Evolutionary conservation across 2,888 invertebrate genomes (phyloP), one percentile per base, ranked within the genome.

Genomic region (Steinernema carpocapsae): DNA sequence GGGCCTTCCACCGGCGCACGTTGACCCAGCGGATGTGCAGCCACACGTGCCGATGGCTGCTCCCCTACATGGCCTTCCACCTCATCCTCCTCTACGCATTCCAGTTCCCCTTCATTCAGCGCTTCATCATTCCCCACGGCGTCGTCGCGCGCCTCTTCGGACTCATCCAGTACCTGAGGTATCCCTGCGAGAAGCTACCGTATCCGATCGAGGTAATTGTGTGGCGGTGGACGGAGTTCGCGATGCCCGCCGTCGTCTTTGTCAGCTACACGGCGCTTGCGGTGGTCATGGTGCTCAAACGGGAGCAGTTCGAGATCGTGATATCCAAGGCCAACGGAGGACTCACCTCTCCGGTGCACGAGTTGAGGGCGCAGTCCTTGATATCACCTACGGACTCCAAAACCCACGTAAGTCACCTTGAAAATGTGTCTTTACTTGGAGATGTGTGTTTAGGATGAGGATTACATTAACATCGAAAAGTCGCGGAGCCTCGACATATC

Each of bases 201-300:
- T 77, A 48, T 59, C 76, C 76, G 17, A 22, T 45, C 32, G 73
- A 78, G n/a, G 72, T 76, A 22, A 42, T 32, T n/a, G 22, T 73
- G 22, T 76, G 76, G 76, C 52, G 74, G 17, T 77, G 77, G 76
- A 74, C 77, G 1, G 76, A 76, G 71, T 72, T 64, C 43, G 70
- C 77, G 17, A 29, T 64, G 22, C 76, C 76, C 7, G 26, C 73
- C 19, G 29, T 77, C 19, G 45, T 73, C 4, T 76, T 72, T 42
- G 37, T 59, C 19, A 70, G 78, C 45, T 76, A 77, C 46, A 43
- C 52, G 48, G 14, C 72, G 14, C 26, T 77, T 26, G 76, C 76
- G 45, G 26, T 43, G 14, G 72, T 78, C 32, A 42, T 64, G 22
- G 51, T 51, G 4, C 26, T 71, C 24, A 45, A 73, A 4, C 22